These are phyloP conservation scores for Cyphomyrmex costatus DNA, from an alignment of 1,140 invertebrate genomes.

Conservation along the genomic window DNA sequence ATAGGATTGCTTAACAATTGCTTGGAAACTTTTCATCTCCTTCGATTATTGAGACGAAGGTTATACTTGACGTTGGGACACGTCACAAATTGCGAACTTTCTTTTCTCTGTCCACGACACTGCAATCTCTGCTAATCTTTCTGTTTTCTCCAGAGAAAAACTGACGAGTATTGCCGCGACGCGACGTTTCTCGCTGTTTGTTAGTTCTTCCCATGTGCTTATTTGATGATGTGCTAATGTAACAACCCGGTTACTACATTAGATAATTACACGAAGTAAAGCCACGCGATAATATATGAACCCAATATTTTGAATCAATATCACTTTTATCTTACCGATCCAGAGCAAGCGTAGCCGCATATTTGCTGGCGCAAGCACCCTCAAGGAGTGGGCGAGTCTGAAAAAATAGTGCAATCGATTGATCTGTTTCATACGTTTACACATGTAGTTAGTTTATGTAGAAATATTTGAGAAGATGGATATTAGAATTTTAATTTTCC, in stretches of 20 bases:
- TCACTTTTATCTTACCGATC: conserved; percentile 80
- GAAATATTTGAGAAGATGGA: neutral
- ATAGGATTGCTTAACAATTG: conserved; percentile 71
- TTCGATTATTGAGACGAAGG: conserved; percentile 73
- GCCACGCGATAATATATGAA: neutral
- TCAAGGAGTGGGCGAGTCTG: conserved; percentile 47
- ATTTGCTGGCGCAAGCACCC: conserved; percentile 74
- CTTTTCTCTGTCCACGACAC: conserved; percentile 60
- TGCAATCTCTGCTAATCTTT: conserved; percentile 60
- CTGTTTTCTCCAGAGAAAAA: conserved; percentile 54
- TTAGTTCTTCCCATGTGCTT: neutral
- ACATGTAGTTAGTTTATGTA: neutral
- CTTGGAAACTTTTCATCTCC: conserved; percentile 59
- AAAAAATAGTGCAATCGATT: conserved; percentile 35
- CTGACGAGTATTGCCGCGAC: conserved; percentile 23
- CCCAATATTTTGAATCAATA: conserved; percentile 36
- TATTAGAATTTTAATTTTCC: neutral
- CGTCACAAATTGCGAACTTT: conserved; percentile 63
- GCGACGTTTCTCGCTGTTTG: conserved; percentile 28
- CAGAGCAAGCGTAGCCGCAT: conserved; percentile 83
- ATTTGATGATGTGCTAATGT: conserved; percentile 20
- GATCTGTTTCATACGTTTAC: neutral
- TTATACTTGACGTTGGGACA: conserved; percentile 60
- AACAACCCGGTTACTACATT: conserved; percentile 36
- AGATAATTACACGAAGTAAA: conserved; percentile 17